phyloP scores from a whole-genome alignment of 2,888 invertebrate genomes.

The Vandiemenella viatica region DNA sequence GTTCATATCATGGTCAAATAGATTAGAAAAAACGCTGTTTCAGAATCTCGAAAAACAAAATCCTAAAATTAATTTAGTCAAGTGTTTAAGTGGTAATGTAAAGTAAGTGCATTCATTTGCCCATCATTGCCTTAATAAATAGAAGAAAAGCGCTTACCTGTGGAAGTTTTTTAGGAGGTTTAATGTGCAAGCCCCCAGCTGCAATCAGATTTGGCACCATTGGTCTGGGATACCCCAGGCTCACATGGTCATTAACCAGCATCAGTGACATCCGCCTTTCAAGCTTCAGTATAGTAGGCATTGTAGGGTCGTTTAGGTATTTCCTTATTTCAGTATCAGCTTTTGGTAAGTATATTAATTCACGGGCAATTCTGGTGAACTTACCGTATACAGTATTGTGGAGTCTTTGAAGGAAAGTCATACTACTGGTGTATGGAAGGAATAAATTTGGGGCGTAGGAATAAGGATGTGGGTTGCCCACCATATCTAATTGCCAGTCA shows the following conservation, averaged over 20 bases:
- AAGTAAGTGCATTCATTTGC: too few species aligned
- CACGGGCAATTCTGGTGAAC: background rate
- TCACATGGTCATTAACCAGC: slow-evolving; percentile 28
- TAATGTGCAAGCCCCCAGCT: slow-evolving; percentile 30
- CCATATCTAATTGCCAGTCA: slow-evolving; percentile 1
- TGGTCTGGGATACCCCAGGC: slow-evolving; percentile 24
- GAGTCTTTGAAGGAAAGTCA: slow-evolving; percentile 14
- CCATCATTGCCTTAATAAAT: too few species aligned
- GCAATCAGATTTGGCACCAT: slow-evolving; percentile 28
- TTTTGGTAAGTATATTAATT: slow-evolving; percentile 1
- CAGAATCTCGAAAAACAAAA: too few species aligned
- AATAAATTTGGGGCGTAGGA: slow-evolving; percentile 9
- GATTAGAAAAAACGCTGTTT: too few species aligned
- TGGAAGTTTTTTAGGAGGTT: slow-evolving; percentile 27
- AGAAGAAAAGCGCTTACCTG: too few species aligned
- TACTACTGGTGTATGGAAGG: slow-evolving; percentile 6
- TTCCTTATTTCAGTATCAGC: slow-evolving; percentile 9
- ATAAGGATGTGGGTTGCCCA: slow-evolving; percentile 11
- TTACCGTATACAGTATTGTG: slow-evolving; percentile 8
- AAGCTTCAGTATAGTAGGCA: slow-evolving; percentile 26
- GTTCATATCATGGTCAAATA: too few species aligned
- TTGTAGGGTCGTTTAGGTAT: slow-evolving; percentile 16
- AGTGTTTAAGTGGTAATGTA: too few species aligned
- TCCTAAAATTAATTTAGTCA: too few species aligned
- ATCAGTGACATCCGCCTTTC: slow-evolving; percentile 30